These are phyloP conservation scores for Sebastes jordani DNA, from an alignment of 2,797 vertebrate species.

Conservation along the genomic window DNA sequence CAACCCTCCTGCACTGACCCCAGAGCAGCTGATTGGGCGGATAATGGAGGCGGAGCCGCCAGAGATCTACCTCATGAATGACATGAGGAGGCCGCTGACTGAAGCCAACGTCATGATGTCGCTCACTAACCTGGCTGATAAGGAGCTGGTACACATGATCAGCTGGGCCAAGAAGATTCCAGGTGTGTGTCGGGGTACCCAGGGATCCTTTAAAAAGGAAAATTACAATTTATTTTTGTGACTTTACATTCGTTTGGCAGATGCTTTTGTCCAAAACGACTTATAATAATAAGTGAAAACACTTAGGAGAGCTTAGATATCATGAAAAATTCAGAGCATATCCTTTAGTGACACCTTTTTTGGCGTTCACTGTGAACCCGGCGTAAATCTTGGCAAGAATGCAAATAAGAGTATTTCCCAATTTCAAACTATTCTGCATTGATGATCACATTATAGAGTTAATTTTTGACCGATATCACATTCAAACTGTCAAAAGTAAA, in stretches of 20 bases:
- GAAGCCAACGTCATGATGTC: slow-evolving; percentile 98
- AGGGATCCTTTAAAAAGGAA: background rate
- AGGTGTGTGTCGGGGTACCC: slow-evolving; percentile 74
- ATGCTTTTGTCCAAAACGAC: background rate
- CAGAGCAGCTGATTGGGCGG: slow-evolving; percentile 90
- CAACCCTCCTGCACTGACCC: slow-evolving; percentile 74
- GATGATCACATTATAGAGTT: background rate
- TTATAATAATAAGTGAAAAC: no score
- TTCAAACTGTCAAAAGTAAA: background rate
- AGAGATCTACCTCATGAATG: slow-evolving; percentile 89
- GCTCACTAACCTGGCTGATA: slow-evolving; percentile 94
- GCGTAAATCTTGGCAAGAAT: background rate
- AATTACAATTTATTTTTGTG: background rate
- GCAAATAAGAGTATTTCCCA: background rate
- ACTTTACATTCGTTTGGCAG: background rate
- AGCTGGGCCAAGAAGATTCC: slow-evolving; percentile 99
- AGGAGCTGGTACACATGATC: slow-evolving; percentile 98
- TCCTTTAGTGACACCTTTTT: no score
- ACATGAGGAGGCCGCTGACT: slow-evolving; percentile 89
- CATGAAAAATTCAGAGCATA: fast-evolving
- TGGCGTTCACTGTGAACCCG: no score
- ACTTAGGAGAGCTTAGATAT: no score
- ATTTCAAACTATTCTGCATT: background rate
- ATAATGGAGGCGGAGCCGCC: slow-evolving; percentile 95
- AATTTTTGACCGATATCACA: background rate